Evolutionary conservation across 2,888 invertebrate species (phyloP).

Genomic region (Callyntrura sp.): DNA sequence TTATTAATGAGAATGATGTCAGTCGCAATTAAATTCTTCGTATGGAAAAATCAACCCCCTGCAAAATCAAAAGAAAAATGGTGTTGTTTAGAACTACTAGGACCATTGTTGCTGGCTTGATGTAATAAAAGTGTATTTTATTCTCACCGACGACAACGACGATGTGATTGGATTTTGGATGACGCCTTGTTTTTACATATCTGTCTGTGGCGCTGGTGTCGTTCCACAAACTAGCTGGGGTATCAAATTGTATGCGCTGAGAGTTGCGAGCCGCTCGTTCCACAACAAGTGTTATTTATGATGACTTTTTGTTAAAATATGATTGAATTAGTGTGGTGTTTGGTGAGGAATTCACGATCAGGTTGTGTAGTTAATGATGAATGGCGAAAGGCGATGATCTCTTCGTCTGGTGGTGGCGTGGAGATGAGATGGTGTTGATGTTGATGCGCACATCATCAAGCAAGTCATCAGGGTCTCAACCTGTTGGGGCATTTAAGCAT

Average conservation of each 20-base stretch:
- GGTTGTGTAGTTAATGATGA: too few relatives aligned
- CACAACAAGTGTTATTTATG: too few relatives aligned
- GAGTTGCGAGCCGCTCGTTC: too few relatives aligned
- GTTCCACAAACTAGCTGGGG: neutral
- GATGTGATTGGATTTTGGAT: neutral
- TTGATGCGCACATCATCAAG: neutral
- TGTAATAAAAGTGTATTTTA: neutral
- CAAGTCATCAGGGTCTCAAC: neutral
- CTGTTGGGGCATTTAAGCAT: slow-evolving; percentile 29
- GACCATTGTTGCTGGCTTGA: neutral
- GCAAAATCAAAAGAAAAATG: neutral
- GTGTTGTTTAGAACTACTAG: neutral
- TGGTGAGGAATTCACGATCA: too few relatives aligned
- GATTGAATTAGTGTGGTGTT: too few relatives aligned
- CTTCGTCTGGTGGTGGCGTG: neutral
- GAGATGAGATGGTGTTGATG: neutral
- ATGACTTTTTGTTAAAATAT: too few relatives aligned
- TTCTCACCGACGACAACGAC: neutral
- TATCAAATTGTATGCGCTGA: too few relatives aligned
- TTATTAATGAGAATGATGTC: slow-evolving; percentile 71
- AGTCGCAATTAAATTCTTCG: slow-evolving; percentile 18
- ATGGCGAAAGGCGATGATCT: neutral
- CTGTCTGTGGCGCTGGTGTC: neutral
- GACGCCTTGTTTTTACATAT: neutral
- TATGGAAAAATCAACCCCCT: neutral